Base-by-base conservation (phyloP, 1,140 invertebrate genomes). In the Prorops nasuta region DNA sequence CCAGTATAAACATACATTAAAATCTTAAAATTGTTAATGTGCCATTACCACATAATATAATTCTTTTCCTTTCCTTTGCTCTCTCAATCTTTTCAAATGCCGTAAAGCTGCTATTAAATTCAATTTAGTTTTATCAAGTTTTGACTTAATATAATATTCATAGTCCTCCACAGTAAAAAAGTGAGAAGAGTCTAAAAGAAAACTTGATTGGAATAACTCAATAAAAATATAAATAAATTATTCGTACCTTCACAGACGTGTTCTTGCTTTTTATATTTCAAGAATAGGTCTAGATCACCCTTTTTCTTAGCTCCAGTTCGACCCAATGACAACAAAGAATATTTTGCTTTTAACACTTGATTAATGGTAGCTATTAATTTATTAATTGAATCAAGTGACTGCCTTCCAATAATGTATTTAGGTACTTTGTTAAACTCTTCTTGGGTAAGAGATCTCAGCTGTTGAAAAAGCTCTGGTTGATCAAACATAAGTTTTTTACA, bases 101-200 rank as follows among this genome's bases (percentile, higher is more conserved):
- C 72, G 60, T 9, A 77, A 49, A 41, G 66, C 70, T 9, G 66
- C 66, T 14, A 76, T 16, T 9, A 73, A 56, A 58, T 71, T 76
- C 12, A 76, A 59, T 51, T 74, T 76, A 0, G 56, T 61, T 60
- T 72, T 77, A 31, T 76, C 71, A 12, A 76, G 36, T 51, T 76
- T 76, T 1, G 19, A 15, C 36, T 68, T 62, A 1, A 55, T 69
- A 14, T 69, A 63, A 12, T 40, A 63, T 20, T 67, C 44, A 53
- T 70, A 77, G 67, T 77, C 75, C 17, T 70, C 64, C 6, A 53
- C 59, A 1, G 68, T 74, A 37, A 77, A 77, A 21, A 76, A 77
- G 6, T 67, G 63, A 12, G 64, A 45, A 17, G 51, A 55, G 40
- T 61, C 72, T 75, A 37, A 47, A 69, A 72, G 1, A 44, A 21